Percentiles rank a stretch among this genome's conserved stretches.
These are phyloP conservation scores for Molorchus minor DNA, from an alignment of 2,888 invertebrate genomes.

Conservation along the genomic window DNA sequence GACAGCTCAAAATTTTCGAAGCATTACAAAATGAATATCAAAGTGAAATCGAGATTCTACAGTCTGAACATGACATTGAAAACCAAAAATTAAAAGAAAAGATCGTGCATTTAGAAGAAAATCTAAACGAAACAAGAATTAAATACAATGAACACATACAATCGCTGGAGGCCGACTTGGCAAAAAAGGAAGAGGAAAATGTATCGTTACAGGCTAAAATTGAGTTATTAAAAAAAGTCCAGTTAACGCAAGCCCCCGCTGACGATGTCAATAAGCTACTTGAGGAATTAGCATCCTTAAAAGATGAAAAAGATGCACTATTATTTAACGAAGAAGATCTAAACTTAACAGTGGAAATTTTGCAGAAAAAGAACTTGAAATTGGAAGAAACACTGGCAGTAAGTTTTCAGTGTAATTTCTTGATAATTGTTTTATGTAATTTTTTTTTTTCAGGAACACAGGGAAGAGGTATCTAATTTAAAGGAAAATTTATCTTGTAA, in stretches of 20 bases:
- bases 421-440: conserved; percentile 2
- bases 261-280: conserved; percentile 31
- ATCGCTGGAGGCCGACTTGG: conserved; percentile 35
- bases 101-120: conserved; percentile 41
- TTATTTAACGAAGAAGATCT: conserved; percentile 36
- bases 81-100: conserved; percentile 36
- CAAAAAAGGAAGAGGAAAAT: conserved; percentile 37
- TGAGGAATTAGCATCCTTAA: conserved; percentile 29
- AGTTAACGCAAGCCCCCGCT: conserved; percentile 10
- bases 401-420: not conserved
- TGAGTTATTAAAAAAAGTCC: conserved; percentile 24
- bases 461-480: conserved; percentile 41
- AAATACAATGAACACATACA: conserved; percentile 35
- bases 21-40: conserved; percentile 47
- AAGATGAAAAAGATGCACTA: conserved; percentile 27
- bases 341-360: conserved; percentile 30
- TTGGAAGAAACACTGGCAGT: conserved; percentile 15
- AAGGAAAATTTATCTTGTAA: conserved; percentile 45
- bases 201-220: conserved; percentile 30
- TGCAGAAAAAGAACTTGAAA: conserved; percentile 23
- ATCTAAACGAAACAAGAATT: conserved; percentile 30
- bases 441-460: conserved; percentile 36
- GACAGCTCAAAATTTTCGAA: conserved; percentile 43
- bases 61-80: conserved; percentile 31
- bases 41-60: conserved; percentile 46